A percentile compares a stretch with the other conserved stretches of the same genome.
Evolutionary conservation across 2,113 vertebrate species (phyloP).

Genomic region (Ramphastos sulfuratus): DNA sequence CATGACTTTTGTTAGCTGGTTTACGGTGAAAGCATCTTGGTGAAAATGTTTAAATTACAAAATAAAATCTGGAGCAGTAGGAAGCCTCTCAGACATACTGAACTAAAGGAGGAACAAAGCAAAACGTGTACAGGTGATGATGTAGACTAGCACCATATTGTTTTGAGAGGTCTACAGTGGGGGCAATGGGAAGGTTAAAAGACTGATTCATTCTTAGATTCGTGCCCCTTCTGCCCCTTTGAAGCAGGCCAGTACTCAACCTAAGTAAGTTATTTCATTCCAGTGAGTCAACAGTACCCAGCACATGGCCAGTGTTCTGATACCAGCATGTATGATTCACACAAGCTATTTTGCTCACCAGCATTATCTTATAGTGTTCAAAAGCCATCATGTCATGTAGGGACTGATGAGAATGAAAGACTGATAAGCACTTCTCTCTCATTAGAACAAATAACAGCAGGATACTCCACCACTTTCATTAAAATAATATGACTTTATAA

Average conservation of each 20-base stretch:
- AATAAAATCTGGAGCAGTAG: background rate
- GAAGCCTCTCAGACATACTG: background rate
- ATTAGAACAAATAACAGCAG: background rate
- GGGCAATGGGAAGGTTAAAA: background rate
- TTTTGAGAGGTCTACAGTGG: background rate
- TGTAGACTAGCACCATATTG: background rate
- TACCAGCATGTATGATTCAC: background rate
- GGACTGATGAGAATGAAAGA: background rate
- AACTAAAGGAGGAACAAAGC: background rate
- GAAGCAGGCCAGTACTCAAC: background rate
- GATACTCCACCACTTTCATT: background rate
- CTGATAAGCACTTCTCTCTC: background rate
- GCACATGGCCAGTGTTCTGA: background rate
- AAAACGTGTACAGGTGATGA: background rate
- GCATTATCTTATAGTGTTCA: background rate
- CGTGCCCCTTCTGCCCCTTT: background rate
- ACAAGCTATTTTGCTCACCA: background rate
- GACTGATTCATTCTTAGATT: accelerated
- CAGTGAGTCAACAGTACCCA: background rate
- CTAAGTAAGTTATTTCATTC: background rate
- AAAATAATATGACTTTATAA: background rate
- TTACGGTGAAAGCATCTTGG: background rate
- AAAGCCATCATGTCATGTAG: background rate
- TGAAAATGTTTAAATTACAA: background rate
- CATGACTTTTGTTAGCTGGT: background rate